Conservation (phyloP, 1,140 invertebrate species). For the Drosophila dunni region DNA sequence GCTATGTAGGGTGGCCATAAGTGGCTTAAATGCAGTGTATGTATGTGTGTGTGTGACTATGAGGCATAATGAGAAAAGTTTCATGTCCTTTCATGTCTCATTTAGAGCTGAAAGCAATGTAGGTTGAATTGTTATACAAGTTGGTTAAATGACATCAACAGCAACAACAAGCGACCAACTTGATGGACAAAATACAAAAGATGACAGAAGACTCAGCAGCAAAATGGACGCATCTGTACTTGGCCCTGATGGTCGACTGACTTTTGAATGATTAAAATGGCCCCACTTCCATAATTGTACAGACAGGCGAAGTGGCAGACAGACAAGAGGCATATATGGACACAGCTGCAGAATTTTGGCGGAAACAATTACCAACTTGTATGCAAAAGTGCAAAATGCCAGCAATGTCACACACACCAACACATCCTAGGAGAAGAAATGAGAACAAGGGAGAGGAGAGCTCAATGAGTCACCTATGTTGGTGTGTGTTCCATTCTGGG, state of each 20-base stretch:
- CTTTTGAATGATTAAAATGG: slow-evolving; percentile 74
- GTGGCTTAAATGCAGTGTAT: slow-evolving; percentile 39
- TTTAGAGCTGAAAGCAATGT: slow-evolving; percentile 64
- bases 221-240: slow-evolving; percentile 53
- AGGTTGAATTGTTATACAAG: slow-evolving; percentile 48
- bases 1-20: slow-evolving; percentile 44
- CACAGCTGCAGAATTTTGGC: slow-evolving; percentile 62
- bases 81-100: slow-evolving; percentile 74
- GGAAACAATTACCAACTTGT: slow-evolving; percentile 80
- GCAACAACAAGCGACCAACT: background rate
- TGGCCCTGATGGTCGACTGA: slow-evolving; percentile 34
- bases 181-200: slow-evolving; percentile 8
- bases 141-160: slow-evolving; percentile 52
- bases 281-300: slow-evolving; percentile 36
- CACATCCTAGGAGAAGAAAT: too few species aligned
- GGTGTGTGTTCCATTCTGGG: slow-evolving; percentile 17
- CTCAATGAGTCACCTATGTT: slow-evolving; percentile 36
- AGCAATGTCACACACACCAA: slow-evolving; percentile 51
- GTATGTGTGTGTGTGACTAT: slow-evolving; percentile 17
- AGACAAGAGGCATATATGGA: slow-evolving; percentile 6
- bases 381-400: slow-evolving; percentile 76
- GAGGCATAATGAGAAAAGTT: slow-evolving; percentile 76
- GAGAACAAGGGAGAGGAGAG: background rate
- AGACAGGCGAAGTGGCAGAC: background rate
- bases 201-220: background rate